phyloP scores from a whole-genome alignment of 2,797 vertebrate genomes.

The Syngnathus rostellatus region DNA sequence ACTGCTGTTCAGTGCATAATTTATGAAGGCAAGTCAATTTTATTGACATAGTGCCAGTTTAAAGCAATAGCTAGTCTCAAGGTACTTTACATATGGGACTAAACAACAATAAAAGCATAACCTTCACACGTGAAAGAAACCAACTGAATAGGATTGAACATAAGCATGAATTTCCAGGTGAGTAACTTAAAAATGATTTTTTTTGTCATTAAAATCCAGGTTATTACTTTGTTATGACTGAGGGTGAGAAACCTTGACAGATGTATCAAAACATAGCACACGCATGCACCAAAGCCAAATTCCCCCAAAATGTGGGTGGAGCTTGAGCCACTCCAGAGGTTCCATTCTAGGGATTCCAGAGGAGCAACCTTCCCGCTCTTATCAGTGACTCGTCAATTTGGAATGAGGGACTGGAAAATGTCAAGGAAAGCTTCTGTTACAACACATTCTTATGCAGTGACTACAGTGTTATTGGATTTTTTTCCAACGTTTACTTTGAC shows the following conservation, averaged over 20 bases:
- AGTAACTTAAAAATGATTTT: background rate
- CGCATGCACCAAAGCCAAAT: background rate
- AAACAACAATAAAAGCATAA: background rate
- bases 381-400: conserved; percentile 1
- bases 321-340: background rate
- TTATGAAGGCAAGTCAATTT: background rate
- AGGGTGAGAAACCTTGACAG: background rate
- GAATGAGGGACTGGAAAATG: conserved; percentile 1
- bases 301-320: background rate
- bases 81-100: background rate
- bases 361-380: background rate
- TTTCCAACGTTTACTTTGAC: too few relatives aligned
- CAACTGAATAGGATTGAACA: too few relatives aligned
- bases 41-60: background rate
- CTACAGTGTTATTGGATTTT: background rate
- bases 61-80: background rate
- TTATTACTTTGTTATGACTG: background rate
- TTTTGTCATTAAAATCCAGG: background rate
- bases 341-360: conserved; percentile 6
- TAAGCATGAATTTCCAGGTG: background rate
- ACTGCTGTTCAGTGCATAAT: background rate
- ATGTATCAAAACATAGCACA: background rate
- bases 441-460: background rate
- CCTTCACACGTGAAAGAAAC: background rate
- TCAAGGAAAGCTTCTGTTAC: background rate